Evolutionary conservation across 2,113 vertebrate genomes (phyloP).

Genomic region (Crypturellus undulatus): DNA sequence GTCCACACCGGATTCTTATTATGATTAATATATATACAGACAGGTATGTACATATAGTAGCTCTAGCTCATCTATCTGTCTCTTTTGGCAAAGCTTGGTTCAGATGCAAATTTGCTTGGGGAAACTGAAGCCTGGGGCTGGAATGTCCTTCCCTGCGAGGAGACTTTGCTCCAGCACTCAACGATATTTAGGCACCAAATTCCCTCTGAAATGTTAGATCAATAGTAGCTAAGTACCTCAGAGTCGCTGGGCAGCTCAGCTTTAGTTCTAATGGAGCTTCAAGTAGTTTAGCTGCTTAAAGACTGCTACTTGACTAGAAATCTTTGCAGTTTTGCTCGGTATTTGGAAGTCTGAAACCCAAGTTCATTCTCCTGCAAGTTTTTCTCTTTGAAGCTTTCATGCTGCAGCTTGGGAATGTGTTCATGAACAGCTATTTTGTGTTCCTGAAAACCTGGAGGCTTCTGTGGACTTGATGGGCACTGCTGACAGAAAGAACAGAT

Average conservation of each 20-base stretch:
- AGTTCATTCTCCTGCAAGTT: not conserved
- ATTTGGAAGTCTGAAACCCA: not conserved
- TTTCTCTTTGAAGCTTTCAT: slow-evolving; percentile 13
- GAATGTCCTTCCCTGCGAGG: not conserved
- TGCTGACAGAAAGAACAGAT: slow-evolving; percentile 17
- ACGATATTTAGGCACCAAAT: not conserved
- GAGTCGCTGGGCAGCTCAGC: not conserved
- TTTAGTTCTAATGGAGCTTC: not conserved
- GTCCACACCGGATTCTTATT: slow-evolving; percentile 61
- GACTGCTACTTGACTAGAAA: not conserved
- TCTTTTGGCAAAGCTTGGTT: slow-evolving; percentile 30
- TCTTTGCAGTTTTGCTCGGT: not conserved
- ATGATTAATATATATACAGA: slow-evolving; percentile 64
- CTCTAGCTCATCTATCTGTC: slow-evolving; percentile 13
- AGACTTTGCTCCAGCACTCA: slow-evolving; percentile 5
- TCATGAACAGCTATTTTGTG: slow-evolving; percentile 7
- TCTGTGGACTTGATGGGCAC: not conserved
- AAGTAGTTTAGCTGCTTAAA: not conserved
- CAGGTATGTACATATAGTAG: slow-evolving; percentile 53
- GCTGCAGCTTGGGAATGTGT: slow-evolving; percentile 17
- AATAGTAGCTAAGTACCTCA: not conserved
- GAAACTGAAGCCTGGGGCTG: not conserved
- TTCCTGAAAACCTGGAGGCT: not conserved
- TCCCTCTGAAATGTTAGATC: not conserved
- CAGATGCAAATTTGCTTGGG: slow-evolving; percentile 1